Percentiles rank a stretch among this genome's conserved stretches.
Conservation (phyloP, 2,113 vertebrate genomes). For the Trematomus loennbergii region DNA sequence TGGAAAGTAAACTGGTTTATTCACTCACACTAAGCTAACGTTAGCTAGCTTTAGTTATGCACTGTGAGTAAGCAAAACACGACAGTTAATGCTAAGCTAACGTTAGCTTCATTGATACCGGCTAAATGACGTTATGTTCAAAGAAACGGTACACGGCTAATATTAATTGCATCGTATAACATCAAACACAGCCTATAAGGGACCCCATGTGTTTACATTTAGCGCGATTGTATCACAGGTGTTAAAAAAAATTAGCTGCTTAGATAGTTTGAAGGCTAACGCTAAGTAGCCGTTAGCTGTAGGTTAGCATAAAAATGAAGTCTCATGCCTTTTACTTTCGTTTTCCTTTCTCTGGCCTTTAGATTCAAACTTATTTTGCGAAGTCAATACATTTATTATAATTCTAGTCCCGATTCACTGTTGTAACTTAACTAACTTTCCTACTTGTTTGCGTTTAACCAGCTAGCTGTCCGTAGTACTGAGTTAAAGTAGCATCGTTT, state of each 20-base stretch:
- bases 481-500: neutral
- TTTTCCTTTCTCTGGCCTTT: constrained; percentile 23
- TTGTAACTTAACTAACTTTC: accelerated
- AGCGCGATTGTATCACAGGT: neutral
- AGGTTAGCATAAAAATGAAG: constrained; percentile 30
- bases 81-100: constrained; percentile 23
- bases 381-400: too few relatives aligned
- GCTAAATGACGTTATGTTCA: neutral
- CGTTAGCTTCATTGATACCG: constrained; percentile 5
- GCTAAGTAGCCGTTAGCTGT: constrained; percentile 11
- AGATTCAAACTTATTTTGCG: neutral
- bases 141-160: neutral
- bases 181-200: neutral
- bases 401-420: neutral
- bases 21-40: constrained; percentile 5
- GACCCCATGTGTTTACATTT: accelerated
- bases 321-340: constrained; percentile 64
- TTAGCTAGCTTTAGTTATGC: constrained; percentile 47
- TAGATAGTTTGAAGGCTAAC: constrained; percentile 2
- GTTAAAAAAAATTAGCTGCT: too few relatives aligned
- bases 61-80: constrained; percentile 84
- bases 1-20: neutral
- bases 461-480: neutral
- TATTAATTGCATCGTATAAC: accelerated
- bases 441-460: neutral